A percentile compares a stretch with the other conserved stretches of the same genome.
phyloP scores from a whole-genome alignment of 2,797 vertebrate genomes.

The Amphiprion clarkii region DNA sequence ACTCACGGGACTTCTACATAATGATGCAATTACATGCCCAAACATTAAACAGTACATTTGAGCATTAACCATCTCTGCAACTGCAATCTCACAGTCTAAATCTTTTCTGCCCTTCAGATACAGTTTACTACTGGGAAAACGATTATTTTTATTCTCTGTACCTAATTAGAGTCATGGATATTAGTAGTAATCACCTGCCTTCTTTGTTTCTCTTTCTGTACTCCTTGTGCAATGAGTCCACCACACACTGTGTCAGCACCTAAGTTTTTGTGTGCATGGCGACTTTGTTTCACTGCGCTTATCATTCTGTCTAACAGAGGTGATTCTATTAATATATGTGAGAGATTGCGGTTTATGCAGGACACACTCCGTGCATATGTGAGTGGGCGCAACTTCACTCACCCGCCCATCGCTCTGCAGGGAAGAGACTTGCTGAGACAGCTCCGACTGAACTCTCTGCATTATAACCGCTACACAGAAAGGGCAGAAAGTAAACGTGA shows the following conservation, averaged over 20 bases:
- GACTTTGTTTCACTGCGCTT: constrained; percentile 4
- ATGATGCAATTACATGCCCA: neutral
- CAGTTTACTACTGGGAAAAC: neutral
- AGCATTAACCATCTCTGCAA: neutral
- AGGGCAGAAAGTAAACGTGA: constrained; percentile 33
- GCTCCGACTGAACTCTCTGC: constrained; percentile 94
- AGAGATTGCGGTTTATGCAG: constrained; percentile 24
- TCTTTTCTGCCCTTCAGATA: neutral
- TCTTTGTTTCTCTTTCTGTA: neutral
- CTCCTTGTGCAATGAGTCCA: neutral
- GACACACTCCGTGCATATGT: constrained; percentile 26
- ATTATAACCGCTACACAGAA: constrained; percentile 88
- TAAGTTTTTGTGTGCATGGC: neutral
- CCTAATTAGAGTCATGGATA: neutral
- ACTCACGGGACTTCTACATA: neutral
- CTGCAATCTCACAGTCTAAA: neutral
- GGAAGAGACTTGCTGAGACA: constrained; percentile 94
- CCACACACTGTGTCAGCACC: neutral
- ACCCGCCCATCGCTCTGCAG: constrained; percentile 94
- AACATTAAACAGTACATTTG: neutral
- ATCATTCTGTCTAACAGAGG: constrained; percentile 17
- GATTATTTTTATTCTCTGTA: neutral
- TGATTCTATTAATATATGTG: constrained; percentile 46
- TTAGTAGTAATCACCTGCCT: neutral
- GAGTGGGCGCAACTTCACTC: constrained; percentile 80